Base-by-base conservation (phyloP, 1,140 invertebrate genomes). In the Antheraea pernyi region DNA sequence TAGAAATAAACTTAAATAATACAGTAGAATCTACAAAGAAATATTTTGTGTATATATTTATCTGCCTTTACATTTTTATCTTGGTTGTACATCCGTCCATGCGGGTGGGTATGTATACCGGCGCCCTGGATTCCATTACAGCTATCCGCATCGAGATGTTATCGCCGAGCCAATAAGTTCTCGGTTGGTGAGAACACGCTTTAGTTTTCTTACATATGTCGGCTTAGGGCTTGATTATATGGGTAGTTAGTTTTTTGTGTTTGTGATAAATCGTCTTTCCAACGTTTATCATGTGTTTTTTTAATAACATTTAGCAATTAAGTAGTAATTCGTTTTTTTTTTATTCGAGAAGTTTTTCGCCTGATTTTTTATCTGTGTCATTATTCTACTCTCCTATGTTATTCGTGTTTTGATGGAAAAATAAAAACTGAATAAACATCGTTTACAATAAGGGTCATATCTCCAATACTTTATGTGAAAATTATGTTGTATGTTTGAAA, bases 131-230 rank as follows among this genome's bases (percentile, higher is more conserved):
- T 53, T 53, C 46, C 46, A 53, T 53, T 53, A 53, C 6, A 53
- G 46, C 46, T 53, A 53, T 53, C 46, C 46, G 46, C 6, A 53
- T 53, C 46, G 46, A 53, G 46, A 53, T 53, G 46, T 53, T 53
- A 53, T 53, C 46, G 13, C 46, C 46, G 46, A 6, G 46, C 46
- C 46, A 53, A 53, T 53, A 53, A 6, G 46, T 53, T 53, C 46
- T n/a, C 46, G 11, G 6, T 53, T 53, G 13, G 46, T 53, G 46
- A n/a, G 46, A 53, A 53, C 6, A 16, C 46, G 46, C 46, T 53
- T 53, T 13, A 53, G 46, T 53, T 53, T n/a, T 53, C 46, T 53
- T 53, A 53, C 46, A 53, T 53, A 53, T 53, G 46, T 53, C 46
- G 46, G 46, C 46, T 53, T 53, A 53, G 13, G 46, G 11, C 46